Evolutionary conservation across 2,113 vertebrate genomes (phyloP).

Genomic region (Petrocephalus zakoni): DNA sequence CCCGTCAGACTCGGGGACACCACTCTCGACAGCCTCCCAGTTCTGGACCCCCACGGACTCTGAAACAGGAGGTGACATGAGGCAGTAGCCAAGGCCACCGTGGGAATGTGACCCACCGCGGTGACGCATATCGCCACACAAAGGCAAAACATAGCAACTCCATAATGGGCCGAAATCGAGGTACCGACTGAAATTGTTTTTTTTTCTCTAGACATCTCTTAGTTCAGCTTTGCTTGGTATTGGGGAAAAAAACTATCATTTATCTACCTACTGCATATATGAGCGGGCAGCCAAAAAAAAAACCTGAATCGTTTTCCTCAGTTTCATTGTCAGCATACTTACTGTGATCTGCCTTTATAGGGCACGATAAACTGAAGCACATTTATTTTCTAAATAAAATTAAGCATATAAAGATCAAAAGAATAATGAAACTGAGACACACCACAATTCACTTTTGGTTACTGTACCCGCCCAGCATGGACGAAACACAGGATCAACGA

Average conservation of each 20-base stretch:
- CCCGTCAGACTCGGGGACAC: conserved; percentile 43
- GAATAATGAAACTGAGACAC: neutral
- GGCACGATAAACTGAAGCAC: neutral
- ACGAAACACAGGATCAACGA: neutral
- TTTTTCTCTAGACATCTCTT: neutral
- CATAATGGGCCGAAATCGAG: neutral
- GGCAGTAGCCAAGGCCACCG: neutral
- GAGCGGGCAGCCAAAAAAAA: neutral
- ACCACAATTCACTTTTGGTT: neutral
- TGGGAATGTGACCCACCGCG: neutral
- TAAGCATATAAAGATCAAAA: neutral
- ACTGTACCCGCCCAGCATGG: neutral
- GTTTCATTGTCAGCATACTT: neutral
- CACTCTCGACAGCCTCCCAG: conserved; percentile 80
- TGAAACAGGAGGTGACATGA: conserved; percentile 38
- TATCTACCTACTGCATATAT: neutral
- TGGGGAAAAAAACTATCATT: neutral
- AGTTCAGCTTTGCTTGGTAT: neutral
- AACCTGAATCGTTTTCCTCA: too few relatives aligned
- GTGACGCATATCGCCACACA: neutral
- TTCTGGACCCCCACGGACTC: conserved; percentile 63
- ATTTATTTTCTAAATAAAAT: neutral
- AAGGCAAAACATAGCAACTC: neutral
- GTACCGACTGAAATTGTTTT: too few relatives aligned
- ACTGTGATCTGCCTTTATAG: neutral